phyloP scores from a whole-genome alignment of 1,140 invertebrate species.

The Pogonomyrmex californicus region DNA sequence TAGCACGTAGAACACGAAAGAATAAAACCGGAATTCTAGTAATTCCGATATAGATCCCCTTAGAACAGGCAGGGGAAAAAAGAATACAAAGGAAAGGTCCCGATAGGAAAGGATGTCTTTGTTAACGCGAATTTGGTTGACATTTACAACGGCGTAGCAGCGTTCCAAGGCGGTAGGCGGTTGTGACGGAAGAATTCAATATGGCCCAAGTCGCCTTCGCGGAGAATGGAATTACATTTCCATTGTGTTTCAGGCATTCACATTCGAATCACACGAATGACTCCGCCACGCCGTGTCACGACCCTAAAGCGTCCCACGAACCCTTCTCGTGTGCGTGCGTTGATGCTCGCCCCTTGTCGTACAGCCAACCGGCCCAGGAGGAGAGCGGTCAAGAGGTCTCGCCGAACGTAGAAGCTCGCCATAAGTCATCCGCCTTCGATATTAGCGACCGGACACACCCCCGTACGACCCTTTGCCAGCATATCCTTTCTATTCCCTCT shows the following conservation, averaged over 20 bases:
- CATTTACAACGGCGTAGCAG: slow-evolving; percentile 51
- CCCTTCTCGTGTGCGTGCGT: slow-evolving; percentile 33
- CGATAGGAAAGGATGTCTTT: slow-evolving; percentile 18
- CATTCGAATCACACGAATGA: slow-evolving; percentile 78
- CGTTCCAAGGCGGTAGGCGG: slow-evolving; percentile 13
- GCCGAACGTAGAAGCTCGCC: slow-evolving; percentile 54
- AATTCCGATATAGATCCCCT: background rate
- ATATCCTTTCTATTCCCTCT: slow-evolving; percentile 54
- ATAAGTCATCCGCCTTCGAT: slow-evolving; percentile 83
- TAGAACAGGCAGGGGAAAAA: background rate
- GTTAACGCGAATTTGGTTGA: slow-evolving; percentile 16
- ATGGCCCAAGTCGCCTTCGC: slow-evolving; percentile 54
- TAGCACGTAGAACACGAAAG: background rate
- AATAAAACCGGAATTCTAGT: background rate
- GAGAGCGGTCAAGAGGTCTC: slow-evolving; percentile 56
- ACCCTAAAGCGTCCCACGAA: slow-evolving; percentile 10
- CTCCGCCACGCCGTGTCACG: slow-evolving; percentile 33
- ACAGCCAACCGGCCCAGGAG: slow-evolving; percentile 6
- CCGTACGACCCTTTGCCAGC: slow-evolving; percentile 33
- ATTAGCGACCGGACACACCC: slow-evolving; percentile 73
- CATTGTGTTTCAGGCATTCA: slow-evolving; percentile 80
- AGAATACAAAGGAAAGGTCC: slow-evolving; percentile 22
- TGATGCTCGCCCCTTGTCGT: slow-evolving; percentile 38
- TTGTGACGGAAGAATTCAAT: slow-evolving; percentile 69
- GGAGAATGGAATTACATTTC: slow-evolving; percentile 80